Evolutionary conservation across 2,113 vertebrate genomes (phyloP), one percentile per base, ranked within the genome.

Genomic region (Atlantisia rogersi): DNA sequence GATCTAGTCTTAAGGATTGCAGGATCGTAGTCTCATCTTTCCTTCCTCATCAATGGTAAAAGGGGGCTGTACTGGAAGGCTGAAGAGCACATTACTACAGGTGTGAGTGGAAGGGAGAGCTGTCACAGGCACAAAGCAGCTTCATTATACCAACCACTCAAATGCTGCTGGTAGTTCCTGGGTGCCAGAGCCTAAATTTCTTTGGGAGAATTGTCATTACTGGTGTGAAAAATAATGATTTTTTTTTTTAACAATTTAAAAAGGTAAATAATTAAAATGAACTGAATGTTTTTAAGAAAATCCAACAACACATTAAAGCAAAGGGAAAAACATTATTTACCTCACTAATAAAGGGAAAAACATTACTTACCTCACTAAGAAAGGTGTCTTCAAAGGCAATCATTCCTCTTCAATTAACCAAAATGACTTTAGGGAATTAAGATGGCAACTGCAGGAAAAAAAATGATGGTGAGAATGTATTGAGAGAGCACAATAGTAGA

Each of bases 341-440:
- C 75, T 88, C 25, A 1, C 31, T 37, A 55, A 37, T 35, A 65
- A 53, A 86, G 14, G 55, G 55, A 62, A 75, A 87, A 88, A 26
- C 31, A 59, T 91, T 84, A 91, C 90, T 94, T 90, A 83, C 76
- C 75, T 88, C 25, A 1, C 31, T 37, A 55, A 37, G 35, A 92
- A 88, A 82, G 93, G 55, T 69, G 32, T 39, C 53, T 93, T 86
- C 73, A 68, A 69, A 91, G 64, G 35, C 62, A 96, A 73, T 96
- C 26, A 79, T 92, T 95, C 80, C 52, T 84, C 91, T 95, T 92
- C 77, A 96, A 82, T 95, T 94, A 92, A 65, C 52, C 32, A 73
- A 60, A 95, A 95, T 89, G 3, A 86, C 84, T 90, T 91, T 12
- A 71, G 86, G 86, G 81, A 91, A 95, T 95, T 65, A 91, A 53